Base-by-base conservation (phyloP, 2,113 vertebrate genomes). In the Hippocampus mohnikei region DNA sequence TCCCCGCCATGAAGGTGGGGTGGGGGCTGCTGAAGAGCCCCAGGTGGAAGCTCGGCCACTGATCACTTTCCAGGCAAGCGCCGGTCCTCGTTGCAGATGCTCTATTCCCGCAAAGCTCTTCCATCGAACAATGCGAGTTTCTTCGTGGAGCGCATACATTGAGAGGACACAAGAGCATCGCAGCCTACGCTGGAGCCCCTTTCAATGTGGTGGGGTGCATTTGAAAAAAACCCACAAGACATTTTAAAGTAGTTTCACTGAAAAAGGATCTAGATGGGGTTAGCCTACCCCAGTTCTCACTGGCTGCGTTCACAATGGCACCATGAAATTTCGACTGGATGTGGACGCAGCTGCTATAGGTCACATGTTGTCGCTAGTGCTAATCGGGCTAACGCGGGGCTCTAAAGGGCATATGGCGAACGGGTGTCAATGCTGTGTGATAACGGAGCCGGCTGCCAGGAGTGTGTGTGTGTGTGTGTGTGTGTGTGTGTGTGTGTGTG, bases 381-480 rank as follows among this genome's bases (percentile, higher is more conserved):
- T 76, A 73, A 77, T 74, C 71, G 59, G 59, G 61, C 63, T 65
- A 44, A 44, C 23, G 23, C n/a, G 63, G 63, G 63, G n/a, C 33
- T 21, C 62, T 27, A 65, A 65, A n/a, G 66, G 81, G 81, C 87
- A 86, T 88, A 86, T 87, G 73, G 66, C 83, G 73, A 77, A 81
- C 82, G 84, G 80, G 80, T 86, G 82, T 76, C 83, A 85, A 87
- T 84, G 75, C 82, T 79, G 80, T 70, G 86, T 88, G 86, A 92
- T 92, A 92, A 91, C 90, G 87, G 84, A 85, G 74, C 88, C 88
- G 87, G 90, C 85, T 91, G 70, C 75, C 65, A 76, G 69, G 71
- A 74, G 63, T 55, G 73, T 85, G 82, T 89, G 82, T 84, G 84
- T 85, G 76, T 84, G 85, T 82, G 68, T 76, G 79, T 72, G 78